Percentiles rank a stretch among this genome's conserved stretches.
Conservation (phyloP, 1,140 invertebrate genomes). For the Chrysomallon squamiferum region DNA sequence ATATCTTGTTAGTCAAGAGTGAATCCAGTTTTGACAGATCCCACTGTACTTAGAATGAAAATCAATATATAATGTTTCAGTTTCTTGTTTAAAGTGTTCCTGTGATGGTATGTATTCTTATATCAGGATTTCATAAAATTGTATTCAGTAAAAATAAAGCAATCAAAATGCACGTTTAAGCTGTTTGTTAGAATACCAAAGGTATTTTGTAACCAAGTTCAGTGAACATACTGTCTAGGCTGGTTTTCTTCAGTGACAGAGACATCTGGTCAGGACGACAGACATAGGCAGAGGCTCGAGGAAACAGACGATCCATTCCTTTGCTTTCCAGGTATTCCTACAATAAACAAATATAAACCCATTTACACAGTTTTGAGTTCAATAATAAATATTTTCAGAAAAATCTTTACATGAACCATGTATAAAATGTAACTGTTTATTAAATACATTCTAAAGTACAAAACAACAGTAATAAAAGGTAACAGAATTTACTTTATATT, state of each 20-base stretch:
- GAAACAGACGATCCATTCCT: constrained; percentile 15
- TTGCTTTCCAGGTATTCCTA: constrained; percentile 20
- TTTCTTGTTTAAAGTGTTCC: too few relatives aligned
- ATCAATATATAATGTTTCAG: too few relatives aligned
- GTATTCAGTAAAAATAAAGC: too few relatives aligned
- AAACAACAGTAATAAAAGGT: not conserved
- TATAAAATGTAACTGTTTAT: not conserved
- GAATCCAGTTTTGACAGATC: too few relatives aligned
- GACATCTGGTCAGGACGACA: constrained; percentile 10
- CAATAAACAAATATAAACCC: constrained; percentile 6
- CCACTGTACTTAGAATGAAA: too few relatives aligned
- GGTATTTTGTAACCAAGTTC: too few relatives aligned
- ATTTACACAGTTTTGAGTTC: not conserved
- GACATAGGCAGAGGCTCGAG: constrained; percentile 17
- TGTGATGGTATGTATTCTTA: too few relatives aligned
- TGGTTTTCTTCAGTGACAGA: constrained; percentile 18
- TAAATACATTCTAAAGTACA: not conserved
- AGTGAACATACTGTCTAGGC: constrained; percentile 20
- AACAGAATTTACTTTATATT: not conserved
- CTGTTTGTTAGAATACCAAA: too few relatives aligned
- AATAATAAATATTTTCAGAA: not conserved
- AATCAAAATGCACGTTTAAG: too few relatives aligned
- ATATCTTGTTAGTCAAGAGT: too few relatives aligned
- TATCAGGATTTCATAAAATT: too few relatives aligned
- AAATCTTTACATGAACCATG: not conserved